Evolutionary conservation across 2,113 vertebrate species (phyloP).

Genomic region (Calyptommatus sinebrachiatus): DNA sequence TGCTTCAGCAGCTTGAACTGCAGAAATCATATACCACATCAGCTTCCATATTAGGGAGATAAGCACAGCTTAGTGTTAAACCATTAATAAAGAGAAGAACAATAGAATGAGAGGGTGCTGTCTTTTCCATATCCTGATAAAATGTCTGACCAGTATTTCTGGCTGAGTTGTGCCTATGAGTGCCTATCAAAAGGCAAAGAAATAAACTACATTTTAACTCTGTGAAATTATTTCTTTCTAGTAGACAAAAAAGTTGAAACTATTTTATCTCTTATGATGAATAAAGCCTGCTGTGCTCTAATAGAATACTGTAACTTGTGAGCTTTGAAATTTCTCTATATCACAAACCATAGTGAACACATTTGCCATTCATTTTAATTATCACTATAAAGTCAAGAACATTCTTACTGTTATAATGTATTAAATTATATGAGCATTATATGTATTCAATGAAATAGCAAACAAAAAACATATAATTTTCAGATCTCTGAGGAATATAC

Average conservation of each 20-base stretch:
- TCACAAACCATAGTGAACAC: background rate
- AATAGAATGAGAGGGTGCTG: background rate
- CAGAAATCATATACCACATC: background rate
- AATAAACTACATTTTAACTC: background rate
- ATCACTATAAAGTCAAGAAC: slow-evolving; percentile 3
- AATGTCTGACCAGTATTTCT: too few species aligned
- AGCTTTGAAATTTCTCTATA: slow-evolving; percentile 13
- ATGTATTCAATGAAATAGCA: background rate
- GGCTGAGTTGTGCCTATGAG: background rate
- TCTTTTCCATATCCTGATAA: too few species aligned
- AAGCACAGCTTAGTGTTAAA: background rate
- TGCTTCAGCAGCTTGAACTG: background rate
- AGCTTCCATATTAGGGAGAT: background rate
- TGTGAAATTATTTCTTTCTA: slow-evolving; percentile 8
- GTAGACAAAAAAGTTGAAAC: background rate
- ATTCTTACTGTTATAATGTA: slow-evolving; percentile 12
- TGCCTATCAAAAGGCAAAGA: slow-evolving; percentile 11
- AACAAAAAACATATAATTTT: slow-evolving; percentile 11
- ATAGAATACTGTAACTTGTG: slow-evolving; percentile 3
- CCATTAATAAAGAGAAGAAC: background rate
- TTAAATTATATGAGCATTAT: slow-evolving; percentile 24
- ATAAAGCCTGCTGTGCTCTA: slow-evolving; percentile 5
- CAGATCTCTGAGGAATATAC: background rate
- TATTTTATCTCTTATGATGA: slow-evolving; percentile 16
- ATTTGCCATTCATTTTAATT: slow-evolving; percentile 32